Evolutionary conservation across 2,113 vertebrate species (phyloP).

Genomic region (Sapajus apella): DNA sequence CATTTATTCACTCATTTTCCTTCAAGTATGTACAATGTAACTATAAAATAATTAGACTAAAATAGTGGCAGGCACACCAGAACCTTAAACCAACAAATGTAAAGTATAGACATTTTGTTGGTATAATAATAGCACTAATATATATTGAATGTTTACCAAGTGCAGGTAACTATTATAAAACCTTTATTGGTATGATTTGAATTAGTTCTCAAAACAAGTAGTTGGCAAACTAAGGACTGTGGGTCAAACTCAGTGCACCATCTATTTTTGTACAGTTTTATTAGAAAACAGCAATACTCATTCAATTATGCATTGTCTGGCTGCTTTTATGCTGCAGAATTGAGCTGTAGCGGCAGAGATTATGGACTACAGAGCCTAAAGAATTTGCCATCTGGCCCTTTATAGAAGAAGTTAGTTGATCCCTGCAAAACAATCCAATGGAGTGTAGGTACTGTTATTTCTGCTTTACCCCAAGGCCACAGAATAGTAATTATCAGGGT

Average conservation of each 20-base stretch:
- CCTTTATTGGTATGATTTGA: slow-evolving; percentile 16
- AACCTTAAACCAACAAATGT: slow-evolving; percentile 11
- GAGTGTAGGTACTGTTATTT: background rate
- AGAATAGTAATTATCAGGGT: background rate
- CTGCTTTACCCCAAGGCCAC: background rate
- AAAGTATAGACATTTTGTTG: slow-evolving; percentile 13
- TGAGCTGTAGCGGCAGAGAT: background rate
- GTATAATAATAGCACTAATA: slow-evolving; percentile 31
- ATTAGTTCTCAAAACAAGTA: slow-evolving; percentile 19
- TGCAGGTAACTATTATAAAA: slow-evolving; percentile 10
- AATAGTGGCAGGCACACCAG: background rate
- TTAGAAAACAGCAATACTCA: background rate
- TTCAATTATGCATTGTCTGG: background rate
- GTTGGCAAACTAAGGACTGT: background rate
- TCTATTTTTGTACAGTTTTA: background rate
- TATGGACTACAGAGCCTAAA: background rate
- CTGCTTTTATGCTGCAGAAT: background rate
- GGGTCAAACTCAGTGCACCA: background rate
- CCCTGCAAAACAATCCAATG: background rate
- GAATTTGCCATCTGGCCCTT: background rate
- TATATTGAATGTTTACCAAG: slow-evolving; percentile 34
- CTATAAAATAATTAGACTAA: slow-evolving; percentile 13
- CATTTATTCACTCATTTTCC: background rate
- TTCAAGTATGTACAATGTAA: background rate
- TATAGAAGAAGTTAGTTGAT: background rate